Evolutionary conservation across 2,888 invertebrate species (phyloP).

Genomic region (Phortica okadai): DNA sequence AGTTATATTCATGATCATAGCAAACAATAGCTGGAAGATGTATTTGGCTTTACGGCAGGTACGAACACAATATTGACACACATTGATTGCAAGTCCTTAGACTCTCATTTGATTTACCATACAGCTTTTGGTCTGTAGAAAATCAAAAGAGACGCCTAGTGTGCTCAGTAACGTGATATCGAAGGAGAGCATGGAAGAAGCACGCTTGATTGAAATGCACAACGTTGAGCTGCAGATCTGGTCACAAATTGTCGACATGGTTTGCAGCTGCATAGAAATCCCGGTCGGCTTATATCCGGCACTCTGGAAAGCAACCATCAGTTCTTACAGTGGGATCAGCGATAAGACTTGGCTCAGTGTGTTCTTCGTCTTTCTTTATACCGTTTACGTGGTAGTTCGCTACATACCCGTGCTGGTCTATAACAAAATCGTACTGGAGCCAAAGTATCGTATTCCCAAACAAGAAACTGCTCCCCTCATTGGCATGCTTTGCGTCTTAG

Average conservation of each 20-base stretch:
- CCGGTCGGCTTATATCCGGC: slow-evolving; percentile 40
- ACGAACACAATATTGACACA: not conserved
- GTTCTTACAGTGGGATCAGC: slow-evolving; percentile 38
- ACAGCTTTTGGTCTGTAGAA: not conserved
- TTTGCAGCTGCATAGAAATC: slow-evolving; percentile 52
- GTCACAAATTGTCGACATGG: slow-evolving; percentile 37
- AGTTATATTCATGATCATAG: not conserved
- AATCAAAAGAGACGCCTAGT: not conserved
- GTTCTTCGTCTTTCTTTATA: slow-evolving; percentile 45
- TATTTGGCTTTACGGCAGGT: slow-evolving; percentile 11
- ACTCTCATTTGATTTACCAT: not conserved
- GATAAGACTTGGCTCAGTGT: slow-evolving; percentile 54
- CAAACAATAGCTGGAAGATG: slow-evolving; percentile 15
- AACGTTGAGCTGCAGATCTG: slow-evolving; percentile 37
- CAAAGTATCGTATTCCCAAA: slow-evolving; percentile 35
- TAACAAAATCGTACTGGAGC: slow-evolving; percentile 46
- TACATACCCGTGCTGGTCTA: slow-evolving; percentile 49
- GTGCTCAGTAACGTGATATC: not conserved
- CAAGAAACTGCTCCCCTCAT: slow-evolving; percentile 46
- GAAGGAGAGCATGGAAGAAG: not conserved
- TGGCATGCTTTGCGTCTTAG: slow-evolving; percentile 49
- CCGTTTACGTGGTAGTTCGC: slow-evolving; percentile 50
- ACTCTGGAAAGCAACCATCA: slow-evolving; percentile 45
- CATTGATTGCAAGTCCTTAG: not conserved
- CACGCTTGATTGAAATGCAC: slow-evolving; percentile 44